Evolutionary conservation across 2,888 invertebrate genomes (phyloP), one percentile per base, ranked within the genome.

Genomic region (Tachina fera): DNA sequence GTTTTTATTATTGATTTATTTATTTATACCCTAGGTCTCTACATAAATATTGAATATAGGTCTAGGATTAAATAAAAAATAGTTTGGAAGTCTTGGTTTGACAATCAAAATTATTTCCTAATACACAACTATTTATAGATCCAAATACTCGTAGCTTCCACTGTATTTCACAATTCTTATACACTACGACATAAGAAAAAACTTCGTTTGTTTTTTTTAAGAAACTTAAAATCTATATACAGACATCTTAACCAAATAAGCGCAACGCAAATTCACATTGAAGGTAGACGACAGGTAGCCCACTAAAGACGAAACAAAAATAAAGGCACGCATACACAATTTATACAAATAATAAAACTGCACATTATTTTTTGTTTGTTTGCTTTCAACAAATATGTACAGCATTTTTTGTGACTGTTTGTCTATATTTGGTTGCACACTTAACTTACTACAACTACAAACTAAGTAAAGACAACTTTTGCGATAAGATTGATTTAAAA

Each of bases 401-500:
- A 76, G 43, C 71, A 16, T 51, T 31, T 31, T 71, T 65, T 72
- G 41, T 68, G 11, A 61, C 61, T 51, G 71, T 11, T 51, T 74
- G 19, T 19, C 75, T 75, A 65, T 81, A 68, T 81, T 75, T 75
- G 81, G 81, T 67, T 77, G 45, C 77, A 79, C 61, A 63, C 53
- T 70, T 75, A 83, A 76, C 51, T 53, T 51, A 51, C 65, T 47
- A 63, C 19, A 31, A 65, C 13, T 61, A 41, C 16, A 31, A 13
- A 43, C 31, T 67, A 83, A 60, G 53, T 77, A 14, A 60, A 83
- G 83, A 83, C 77, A 78, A 72, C 45, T 83, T 83, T 83, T 78
- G 51, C 43, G 65, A 16, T 83, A 60, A 65, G 45, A 78, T 67
- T 67, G 67, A 77, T 72, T 71, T 83, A 45, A 77, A 78, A 74